phyloP scores from a whole-genome alignment of 2,888 invertebrate genomes.

The Eristalis pertinax region DNA sequence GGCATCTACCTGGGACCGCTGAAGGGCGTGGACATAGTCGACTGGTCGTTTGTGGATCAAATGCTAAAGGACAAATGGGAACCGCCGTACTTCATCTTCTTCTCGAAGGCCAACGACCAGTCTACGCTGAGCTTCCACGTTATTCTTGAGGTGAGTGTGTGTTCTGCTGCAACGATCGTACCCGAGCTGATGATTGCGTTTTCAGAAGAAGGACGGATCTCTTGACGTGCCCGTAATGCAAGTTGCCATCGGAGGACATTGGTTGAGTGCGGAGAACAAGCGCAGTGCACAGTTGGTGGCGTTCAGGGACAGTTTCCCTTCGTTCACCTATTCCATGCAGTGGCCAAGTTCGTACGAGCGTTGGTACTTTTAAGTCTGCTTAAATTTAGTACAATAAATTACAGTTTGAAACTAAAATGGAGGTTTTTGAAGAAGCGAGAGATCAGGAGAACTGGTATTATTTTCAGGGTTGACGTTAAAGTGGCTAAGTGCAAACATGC shows the following conservation, averaged over 20 bases:
- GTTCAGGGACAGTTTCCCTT: constrained; percentile 82
- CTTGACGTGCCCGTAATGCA: constrained; percentile 78
- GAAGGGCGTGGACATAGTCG: constrained; percentile 75
- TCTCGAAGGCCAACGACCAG: constrained; percentile 78
- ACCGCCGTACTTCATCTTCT: constrained; percentile 77
- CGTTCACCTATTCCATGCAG: constrained; percentile 82
- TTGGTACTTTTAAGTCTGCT: constrained; percentile 73
- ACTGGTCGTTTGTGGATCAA: constrained; percentile 78
- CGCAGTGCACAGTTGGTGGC: constrained; percentile 81
- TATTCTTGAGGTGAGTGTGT: constrained; percentile 76
- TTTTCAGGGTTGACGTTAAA: too few relatives aligned
- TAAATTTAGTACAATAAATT: neutral
- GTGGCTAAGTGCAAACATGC: too few relatives aligned
- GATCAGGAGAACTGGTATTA: too few relatives aligned
- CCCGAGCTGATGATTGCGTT: neutral
- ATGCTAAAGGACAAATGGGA: constrained; percentile 74
- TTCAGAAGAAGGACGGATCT: constrained; percentile 73
- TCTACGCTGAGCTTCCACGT: constrained; percentile 77
- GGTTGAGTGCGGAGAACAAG: constrained; percentile 81
- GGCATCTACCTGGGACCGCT: constrained; percentile 78
- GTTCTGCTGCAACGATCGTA: neutral
- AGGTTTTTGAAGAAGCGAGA: neutral
- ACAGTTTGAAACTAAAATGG: neutral
- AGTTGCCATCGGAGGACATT: constrained; percentile 82
- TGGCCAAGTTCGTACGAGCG: constrained; percentile 82